phyloP scores from a whole-genome alignment of 2,888 invertebrate genomes.

The Drosophila phalerata region DNA sequence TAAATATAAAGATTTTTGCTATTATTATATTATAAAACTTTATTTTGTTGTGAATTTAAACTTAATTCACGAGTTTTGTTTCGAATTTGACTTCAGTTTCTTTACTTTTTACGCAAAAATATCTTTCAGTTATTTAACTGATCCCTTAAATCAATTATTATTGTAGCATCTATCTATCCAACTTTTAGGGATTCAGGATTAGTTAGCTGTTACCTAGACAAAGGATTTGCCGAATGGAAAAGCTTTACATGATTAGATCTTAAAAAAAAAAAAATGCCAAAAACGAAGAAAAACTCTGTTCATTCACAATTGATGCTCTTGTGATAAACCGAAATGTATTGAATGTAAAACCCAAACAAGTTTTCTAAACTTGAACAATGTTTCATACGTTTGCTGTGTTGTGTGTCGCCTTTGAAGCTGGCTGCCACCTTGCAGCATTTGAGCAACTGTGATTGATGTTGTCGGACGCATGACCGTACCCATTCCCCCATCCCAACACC shows the following conservation, averaged over 20 bases:
- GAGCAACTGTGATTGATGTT: slow-evolving; percentile 60
- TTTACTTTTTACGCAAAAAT: no score
- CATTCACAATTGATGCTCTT: slow-evolving; percentile 12
- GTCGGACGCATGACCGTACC: slow-evolving; percentile 39
- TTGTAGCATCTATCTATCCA: not conserved
- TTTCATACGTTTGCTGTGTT: slow-evolving; percentile 3
- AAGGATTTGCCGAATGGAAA: slow-evolving; percentile 7
- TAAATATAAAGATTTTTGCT: no score
- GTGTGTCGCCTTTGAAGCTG: slow-evolving; percentile 37
- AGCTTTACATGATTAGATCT: slow-evolving; percentile 15
- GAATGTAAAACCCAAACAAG: slow-evolving; percentile 18
- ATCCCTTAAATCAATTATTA: no score
- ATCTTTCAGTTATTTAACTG: no score
- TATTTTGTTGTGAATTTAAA: no score
- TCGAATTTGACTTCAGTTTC: no score
- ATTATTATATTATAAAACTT: no score
- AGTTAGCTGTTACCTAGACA: not conserved
- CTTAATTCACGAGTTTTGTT: no score
- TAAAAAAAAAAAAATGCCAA: not conserved
- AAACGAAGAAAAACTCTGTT: slow-evolving; percentile 11
- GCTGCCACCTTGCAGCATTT: slow-evolving; percentile 37
- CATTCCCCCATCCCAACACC: not conserved
- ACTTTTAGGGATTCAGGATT: not conserved
- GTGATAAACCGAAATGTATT: slow-evolving; percentile 38
- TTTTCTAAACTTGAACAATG: slow-evolving; percentile 36